Conservation (phyloP, 2,113 vertebrate genomes). For the Otis tarda region DNA sequence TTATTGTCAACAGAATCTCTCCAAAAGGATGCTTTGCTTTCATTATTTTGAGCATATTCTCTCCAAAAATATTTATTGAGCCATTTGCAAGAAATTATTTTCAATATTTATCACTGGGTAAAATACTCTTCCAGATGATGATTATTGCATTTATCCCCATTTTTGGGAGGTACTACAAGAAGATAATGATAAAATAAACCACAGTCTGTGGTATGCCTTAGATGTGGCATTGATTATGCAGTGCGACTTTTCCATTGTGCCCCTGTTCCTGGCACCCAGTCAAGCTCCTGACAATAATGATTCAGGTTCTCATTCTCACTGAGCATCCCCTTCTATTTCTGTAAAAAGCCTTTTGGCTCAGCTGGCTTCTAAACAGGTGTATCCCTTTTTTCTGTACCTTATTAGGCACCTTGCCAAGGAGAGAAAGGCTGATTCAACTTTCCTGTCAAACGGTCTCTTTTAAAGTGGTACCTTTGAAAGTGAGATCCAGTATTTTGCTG, state of each 20-base stretch:
- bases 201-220: background rate
- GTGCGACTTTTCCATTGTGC: background rate
- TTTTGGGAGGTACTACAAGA: background rate
- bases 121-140: background rate
- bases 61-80: background rate
- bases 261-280: background rate
- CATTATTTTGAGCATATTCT: background rate
- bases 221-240: background rate
- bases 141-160: background rate
- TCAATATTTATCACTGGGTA: background rate
- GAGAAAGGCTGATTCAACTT: conserved; percentile 48
- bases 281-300: conserved; percentile 39
- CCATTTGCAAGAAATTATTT: background rate
- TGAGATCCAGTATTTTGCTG: background rate
- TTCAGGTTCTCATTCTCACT: conserved; percentile 34
- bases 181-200: background rate
- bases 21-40: background rate
- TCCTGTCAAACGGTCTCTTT: background rate
- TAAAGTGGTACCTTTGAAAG: conserved; percentile 32
- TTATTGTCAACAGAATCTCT: background rate
- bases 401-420: conserved; percentile 44
- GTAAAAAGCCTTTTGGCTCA: conserved; percentile 36
- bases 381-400: conserved; percentile 30
- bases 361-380: conserved; percentile 46
- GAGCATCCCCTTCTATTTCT: conserved; percentile 43